These are phyloP conservation scores for Siderastrea siderea DNA, from an alignment of 92 coral and sea anemone genomes.

Conservation along the genomic window DNA sequence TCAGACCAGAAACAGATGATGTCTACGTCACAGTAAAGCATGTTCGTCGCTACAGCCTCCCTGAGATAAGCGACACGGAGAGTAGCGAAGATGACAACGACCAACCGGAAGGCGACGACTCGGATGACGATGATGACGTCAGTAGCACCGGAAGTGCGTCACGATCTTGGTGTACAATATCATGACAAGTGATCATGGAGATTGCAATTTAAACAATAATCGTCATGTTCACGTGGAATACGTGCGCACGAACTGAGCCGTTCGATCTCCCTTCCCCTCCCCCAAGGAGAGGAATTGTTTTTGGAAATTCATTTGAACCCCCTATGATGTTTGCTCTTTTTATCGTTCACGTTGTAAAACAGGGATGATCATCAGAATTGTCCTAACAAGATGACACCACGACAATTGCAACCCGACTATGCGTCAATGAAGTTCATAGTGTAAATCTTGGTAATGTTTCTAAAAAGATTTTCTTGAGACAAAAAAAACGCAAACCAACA, in stretches of 20 bases:
- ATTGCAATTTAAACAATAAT: neutral
- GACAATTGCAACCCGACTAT: neutral
- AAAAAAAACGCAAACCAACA: no score
- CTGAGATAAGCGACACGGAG: slow-evolving; percentile 90
- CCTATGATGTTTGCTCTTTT: neutral
- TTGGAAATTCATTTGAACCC: neutral
- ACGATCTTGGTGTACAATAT: slow-evolving; percentile 96
- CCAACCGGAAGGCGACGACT: slow-evolving; percentile 65
- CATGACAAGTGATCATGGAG: slow-evolving; percentile 32
- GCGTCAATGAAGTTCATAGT: no score
- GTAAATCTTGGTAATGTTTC: no score
- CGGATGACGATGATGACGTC: slow-evolving; percentile 90
- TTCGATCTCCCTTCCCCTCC: neutral
- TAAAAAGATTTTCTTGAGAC: no score
- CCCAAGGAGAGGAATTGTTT: neutral
- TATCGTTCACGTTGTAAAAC: neutral
- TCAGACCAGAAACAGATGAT: slow-evolving; percentile 87
- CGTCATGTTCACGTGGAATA: neutral
- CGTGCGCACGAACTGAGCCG: neutral
- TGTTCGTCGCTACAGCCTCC: slow-evolving; percentile 86
- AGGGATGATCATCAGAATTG: neutral
- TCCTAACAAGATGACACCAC: neutral
- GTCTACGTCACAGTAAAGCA: slow-evolving; percentile 90
- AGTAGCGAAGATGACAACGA: slow-evolving; percentile 94
- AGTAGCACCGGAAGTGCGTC: slow-evolving; percentile 58